A percentile compares a stretch with the other conserved stretches of the same genome.
These are phyloP conservation scores for Equus quagga DNA, from an alignment of 2,113 vertebrate genomes.

Conservation along the genomic window DNA sequence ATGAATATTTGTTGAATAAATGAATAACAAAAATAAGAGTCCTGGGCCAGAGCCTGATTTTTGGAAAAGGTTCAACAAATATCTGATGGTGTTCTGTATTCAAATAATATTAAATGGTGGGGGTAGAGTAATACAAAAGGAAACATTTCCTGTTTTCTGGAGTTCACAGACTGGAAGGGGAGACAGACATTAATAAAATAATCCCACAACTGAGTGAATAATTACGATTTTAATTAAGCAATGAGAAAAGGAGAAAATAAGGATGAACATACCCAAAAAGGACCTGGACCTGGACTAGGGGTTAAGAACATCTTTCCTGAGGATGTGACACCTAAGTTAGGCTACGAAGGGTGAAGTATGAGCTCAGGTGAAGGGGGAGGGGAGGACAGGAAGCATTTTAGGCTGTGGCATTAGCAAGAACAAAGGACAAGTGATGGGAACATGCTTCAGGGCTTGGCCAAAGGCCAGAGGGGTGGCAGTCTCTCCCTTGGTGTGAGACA, in stretches of 20 bases:
- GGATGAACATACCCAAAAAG: not conserved
- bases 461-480: not conserved
- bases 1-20: not conserved
- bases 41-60: not conserved
- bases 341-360: not conserved
- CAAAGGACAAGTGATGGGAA: not conserved
- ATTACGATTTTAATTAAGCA: not conserved
- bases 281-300: too few relatives aligned
- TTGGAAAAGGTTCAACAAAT: not conserved
- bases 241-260: not conserved
- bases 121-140: not conserved
- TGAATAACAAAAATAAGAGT: not conserved
- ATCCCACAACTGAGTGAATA: not conserved
- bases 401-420: not conserved
- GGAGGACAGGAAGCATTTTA: not conserved
- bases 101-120: not conserved
- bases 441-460: not conserved
- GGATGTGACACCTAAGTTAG: too few relatives aligned
- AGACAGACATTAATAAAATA: not conserved
- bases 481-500: too few relatives aligned
- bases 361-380: not conserved
- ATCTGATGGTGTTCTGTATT: not conserved
- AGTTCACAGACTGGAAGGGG: not conserved
- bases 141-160: not conserved
- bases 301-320: not conserved